Percentiles rank a stretch among this genome's conserved stretches.
Conservation (phyloP, 2,888 invertebrate species). For the Polia nebulosa region DNA sequence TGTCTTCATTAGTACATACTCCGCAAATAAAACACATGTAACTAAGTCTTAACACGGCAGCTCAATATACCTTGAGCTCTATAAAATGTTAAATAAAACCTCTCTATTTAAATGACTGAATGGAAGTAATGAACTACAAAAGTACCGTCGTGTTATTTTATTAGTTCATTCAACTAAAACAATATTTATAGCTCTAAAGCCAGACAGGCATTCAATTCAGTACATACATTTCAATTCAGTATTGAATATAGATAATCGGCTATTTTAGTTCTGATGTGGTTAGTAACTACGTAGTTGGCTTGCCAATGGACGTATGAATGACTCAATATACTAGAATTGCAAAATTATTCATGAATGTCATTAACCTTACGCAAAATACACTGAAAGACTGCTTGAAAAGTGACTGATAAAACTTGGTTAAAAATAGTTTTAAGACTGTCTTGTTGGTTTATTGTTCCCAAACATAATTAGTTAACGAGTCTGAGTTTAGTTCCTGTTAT, state of each 20-base stretch:
- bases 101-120: background rate
- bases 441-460: too few relatives aligned
- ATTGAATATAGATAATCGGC: background rate
- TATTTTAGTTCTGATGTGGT: conserved; percentile 14
- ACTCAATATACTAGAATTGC: conserved; percentile 6
- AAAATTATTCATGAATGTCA: background rate
- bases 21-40: too few relatives aligned
- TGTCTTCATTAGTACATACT: too few relatives aligned
- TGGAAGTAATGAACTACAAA: conserved; percentile 1
- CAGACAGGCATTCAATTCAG: background rate
- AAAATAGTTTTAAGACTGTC: too few relatives aligned
- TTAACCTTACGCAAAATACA: too few relatives aligned
- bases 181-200: background rate
- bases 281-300: background rate
- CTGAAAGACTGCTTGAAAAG: too few relatives aligned
- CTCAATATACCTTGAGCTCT: too few relatives aligned
- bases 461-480: too few relatives aligned
- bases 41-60: too few relatives aligned
- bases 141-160: background rate
- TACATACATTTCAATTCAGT: background rate
- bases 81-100: too few relatives aligned
- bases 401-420: too few relatives aligned
- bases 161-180: conserved; percentile 12
- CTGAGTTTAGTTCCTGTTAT: too few relatives aligned
- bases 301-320: background rate